Percentiles rank a stretch among this genome's conserved stretches.
These are phyloP conservation scores for Vanessa atalanta DNA, from an alignment of 1,140 invertebrate species.

Conservation along the genomic window DNA sequence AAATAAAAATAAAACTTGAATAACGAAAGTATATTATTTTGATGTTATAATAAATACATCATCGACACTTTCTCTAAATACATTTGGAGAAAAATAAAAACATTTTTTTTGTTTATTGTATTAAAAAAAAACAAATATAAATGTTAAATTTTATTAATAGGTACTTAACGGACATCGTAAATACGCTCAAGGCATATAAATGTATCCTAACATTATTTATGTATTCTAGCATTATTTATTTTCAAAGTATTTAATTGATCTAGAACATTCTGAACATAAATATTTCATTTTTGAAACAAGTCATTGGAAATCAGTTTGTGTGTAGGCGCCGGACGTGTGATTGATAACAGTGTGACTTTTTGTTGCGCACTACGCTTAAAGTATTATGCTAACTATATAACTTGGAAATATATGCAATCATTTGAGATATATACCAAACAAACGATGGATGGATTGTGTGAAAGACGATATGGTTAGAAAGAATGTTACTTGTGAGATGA, in stretches of 20 bases:
- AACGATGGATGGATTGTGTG: too few relatives aligned
- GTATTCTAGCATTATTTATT: neutral
- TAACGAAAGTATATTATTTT: too few relatives aligned
- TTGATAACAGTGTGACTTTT: slow-evolving; percentile 24
- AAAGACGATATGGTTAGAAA: too few relatives aligned
- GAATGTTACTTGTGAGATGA: too few relatives aligned
- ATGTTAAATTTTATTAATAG: too few relatives aligned
- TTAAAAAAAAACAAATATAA: too few relatives aligned
- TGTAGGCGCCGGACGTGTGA: slow-evolving; percentile 37
- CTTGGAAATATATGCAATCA: too few relatives aligned
- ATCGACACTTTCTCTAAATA: neutral
- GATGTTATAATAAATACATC: neutral
- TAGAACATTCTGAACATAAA: neutral
- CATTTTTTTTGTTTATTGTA: too few relatives aligned
- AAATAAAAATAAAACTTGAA: too few relatives aligned
- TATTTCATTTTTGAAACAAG: slow-evolving; percentile 11
- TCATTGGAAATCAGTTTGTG: slow-evolving; percentile 6
- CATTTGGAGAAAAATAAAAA: neutral
- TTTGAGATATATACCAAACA: too few relatives aligned
- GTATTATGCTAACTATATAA: neutral
- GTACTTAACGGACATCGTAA: too few relatives aligned
- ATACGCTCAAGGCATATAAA: neutral
- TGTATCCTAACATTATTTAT: too few relatives aligned
- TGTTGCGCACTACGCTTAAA: neutral
- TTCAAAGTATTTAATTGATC: neutral